Percentiles rank a stretch among this genome's conserved stretches.
Conservation (phyloP, 2,797 vertebrate species). For the Hyperoplus immaculatus region DNA sequence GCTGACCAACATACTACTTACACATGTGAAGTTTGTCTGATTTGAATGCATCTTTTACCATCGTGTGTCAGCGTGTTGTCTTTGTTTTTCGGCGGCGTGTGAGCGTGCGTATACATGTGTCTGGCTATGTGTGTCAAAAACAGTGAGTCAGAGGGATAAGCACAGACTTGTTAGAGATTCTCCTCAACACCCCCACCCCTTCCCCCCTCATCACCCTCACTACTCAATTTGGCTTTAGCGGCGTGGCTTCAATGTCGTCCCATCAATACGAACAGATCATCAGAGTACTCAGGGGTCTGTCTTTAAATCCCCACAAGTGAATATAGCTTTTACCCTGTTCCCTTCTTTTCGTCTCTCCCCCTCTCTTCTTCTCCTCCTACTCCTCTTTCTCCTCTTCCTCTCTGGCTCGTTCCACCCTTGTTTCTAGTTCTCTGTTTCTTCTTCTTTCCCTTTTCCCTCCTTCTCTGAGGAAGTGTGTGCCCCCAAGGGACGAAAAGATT, state of each 20-base stretch:
- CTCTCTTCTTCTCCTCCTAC: slow-evolving; percentile 27
- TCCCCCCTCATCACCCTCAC: not conserved
- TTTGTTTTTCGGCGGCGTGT: slow-evolving; percentile 34
- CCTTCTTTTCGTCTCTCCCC: slow-evolving; percentile 34
- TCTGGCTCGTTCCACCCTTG: slow-evolving; percentile 66
- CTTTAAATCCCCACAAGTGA: slow-evolving; percentile 64
- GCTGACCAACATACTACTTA: slow-evolving; percentile 51
- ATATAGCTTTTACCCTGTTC: slow-evolving; percentile 66
- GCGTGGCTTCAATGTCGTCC: slow-evolving; percentile 62
- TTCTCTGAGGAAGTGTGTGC: slow-evolving; percentile 83
- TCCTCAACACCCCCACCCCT: slow-evolving; percentile 44
- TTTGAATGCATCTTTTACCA: slow-evolving; percentile 21
- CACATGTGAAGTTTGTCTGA: slow-evolving; percentile 46
- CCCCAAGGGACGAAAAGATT: slow-evolving; percentile 79
- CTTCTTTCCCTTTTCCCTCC: slow-evolving; percentile 69
- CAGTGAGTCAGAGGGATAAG: slow-evolving; percentile 76
- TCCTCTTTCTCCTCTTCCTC: slow-evolving; percentile 44
- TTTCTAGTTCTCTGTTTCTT: slow-evolving; percentile 63
- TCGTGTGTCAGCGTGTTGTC: slow-evolving; percentile 39
- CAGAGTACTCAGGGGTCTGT: slow-evolving; percentile 72
- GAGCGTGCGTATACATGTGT: slow-evolving; percentile 51
- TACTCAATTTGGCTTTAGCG: slow-evolving; percentile 64
- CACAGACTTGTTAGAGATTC: slow-evolving; percentile 77
- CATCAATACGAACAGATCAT: slow-evolving; percentile 76
- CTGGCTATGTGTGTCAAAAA: slow-evolving; percentile 69